Conservation (phyloP, 1,140 invertebrate genomes). For the Brachionus rotundiformis region DNA sequence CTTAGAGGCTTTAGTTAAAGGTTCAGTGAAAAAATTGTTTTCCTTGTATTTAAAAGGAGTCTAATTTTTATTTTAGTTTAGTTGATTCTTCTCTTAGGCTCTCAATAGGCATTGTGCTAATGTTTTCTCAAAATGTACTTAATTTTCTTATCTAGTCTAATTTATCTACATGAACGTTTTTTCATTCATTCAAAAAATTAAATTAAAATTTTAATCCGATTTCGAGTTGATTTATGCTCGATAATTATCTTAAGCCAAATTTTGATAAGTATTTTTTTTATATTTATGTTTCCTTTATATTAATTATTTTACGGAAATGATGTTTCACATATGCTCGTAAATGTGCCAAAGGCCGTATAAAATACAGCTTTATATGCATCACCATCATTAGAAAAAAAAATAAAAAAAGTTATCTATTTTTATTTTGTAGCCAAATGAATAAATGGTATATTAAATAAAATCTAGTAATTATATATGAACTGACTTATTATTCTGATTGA, state of each 20-base stretch:
- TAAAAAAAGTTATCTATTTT: too few relatives aligned
- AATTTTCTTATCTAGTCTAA: conserved; percentile 9
- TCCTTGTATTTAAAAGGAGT: conserved; percentile 31
- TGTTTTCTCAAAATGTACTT: conserved; percentile 6
- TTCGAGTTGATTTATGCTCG: conserved; percentile 27
- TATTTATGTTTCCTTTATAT: conserved; percentile 12
- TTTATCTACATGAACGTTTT: conserved; percentile 37
- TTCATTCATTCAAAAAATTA: conserved; percentile 30
- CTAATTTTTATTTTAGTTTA: not conserved
- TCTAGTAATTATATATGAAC: too few relatives aligned
- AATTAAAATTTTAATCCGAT: conserved; percentile 26
- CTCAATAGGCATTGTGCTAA: not conserved
- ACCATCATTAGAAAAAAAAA: too few relatives aligned
- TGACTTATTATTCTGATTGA: too few relatives aligned
- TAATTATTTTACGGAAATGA: conserved; percentile 11
- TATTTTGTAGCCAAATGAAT: too few relatives aligned
- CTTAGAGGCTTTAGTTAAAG: conserved; percentile 1
- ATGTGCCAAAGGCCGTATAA: not conserved
- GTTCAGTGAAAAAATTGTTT: conserved; percentile 43
- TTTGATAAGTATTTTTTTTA: not conserved
- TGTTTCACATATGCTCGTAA: conserved; percentile 2
- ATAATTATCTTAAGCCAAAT: conserved; percentile 3
- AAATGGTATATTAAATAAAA: too few relatives aligned
- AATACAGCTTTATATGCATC: not conserved
- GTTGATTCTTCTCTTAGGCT: not conserved